phyloP scores from a whole-genome alignment of 2,113 vertebrate genomes.

The Dasyornis broadbenti region DNA sequence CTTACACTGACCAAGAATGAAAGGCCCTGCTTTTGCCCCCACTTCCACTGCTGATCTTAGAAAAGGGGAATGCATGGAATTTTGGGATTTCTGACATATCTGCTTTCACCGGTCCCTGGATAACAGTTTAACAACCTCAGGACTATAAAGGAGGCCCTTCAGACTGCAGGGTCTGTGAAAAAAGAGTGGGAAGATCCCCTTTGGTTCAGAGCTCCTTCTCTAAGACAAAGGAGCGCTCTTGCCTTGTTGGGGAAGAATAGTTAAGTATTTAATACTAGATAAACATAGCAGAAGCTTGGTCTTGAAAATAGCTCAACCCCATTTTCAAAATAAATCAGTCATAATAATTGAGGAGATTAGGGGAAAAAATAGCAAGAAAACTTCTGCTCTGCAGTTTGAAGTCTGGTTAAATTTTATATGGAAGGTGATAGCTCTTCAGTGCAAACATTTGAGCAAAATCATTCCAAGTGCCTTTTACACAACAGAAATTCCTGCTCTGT shows the following conservation, averaged over 20 bases:
- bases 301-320: not conserved
- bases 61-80: fast-evolving
- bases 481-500: not conserved
- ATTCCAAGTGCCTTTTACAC: not conserved
- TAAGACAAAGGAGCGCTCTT: not conserved
- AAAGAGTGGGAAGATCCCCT: not conserved
- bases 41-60: not conserved
- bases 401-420: not conserved
- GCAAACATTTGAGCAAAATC: not conserved
- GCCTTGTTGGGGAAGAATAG: not conserved
- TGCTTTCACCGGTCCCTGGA: fast-evolving
- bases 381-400: not conserved
- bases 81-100: not conserved
- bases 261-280: not conserved
- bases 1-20: not conserved
- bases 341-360: not conserved
- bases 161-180: not conserved
- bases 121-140: not conserved
- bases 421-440: not conserved
- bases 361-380: not conserved
- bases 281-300: not conserved
- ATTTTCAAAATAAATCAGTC: not conserved
- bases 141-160: not conserved
- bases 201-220: not conserved
- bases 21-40: no score